phyloP scores from a whole-genome alignment of 1,140 invertebrate genomes.

The Brachionus manjavacas region DNA sequence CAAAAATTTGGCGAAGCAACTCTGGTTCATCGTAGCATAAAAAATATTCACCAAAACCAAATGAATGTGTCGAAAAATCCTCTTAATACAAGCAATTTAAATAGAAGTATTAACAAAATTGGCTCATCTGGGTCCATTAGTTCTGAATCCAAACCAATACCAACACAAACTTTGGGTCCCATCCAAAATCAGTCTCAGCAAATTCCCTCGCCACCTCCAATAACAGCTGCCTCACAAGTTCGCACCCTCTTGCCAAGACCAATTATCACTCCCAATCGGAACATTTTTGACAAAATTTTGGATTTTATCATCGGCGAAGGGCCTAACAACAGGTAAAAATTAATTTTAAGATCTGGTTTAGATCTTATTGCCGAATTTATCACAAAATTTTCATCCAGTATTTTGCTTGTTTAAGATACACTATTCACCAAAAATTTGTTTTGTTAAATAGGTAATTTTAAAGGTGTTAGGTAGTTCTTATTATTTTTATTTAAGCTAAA shows the following conservation, averaged over 20 bases:
- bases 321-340: constrained; percentile 67
- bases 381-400: not conserved
- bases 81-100: constrained; percentile 22
- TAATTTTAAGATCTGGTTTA: not conserved
- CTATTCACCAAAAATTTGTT: constrained; percentile 4
- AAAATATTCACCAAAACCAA: not conserved
- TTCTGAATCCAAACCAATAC: not conserved
- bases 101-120: not conserved
- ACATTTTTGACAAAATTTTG: constrained; percentile 75
- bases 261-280: constrained; percentile 63
- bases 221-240: constrained; percentile 44
- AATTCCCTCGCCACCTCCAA: not conserved
- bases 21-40: constrained; percentile 3
- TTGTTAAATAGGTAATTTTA: constrained; percentile 31
- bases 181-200: not conserved
- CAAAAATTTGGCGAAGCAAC: not conserved
- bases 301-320: constrained; percentile 93
- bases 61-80: not conserved
- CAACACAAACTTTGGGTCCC: not conserved
- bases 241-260: constrained; percentile 58
- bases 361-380: not conserved
- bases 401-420: constrained; percentile 17
- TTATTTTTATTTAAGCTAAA: not conserved
- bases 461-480: not conserved
- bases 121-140: not conserved